Base-by-base conservation (phyloP, 2,888 invertebrate genomes). In the Caenorhabditis angaria region DNA sequence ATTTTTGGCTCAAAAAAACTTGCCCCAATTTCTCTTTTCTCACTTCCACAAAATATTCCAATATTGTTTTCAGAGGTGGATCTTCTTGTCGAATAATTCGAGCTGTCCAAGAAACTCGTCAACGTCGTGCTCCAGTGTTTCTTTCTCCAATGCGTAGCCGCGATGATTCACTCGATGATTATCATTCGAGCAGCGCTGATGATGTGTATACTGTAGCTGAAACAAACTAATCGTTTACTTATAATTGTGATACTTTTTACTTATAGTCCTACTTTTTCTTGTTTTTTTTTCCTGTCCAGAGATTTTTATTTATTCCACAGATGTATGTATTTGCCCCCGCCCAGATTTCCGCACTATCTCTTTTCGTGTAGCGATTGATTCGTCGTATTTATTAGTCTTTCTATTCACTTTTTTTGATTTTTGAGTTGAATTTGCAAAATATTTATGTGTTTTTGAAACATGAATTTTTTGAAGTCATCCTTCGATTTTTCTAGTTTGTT, bases 61-160 rank as follows among this genome's bases (percentile, higher is more conserved):
- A 14, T 61, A n/a, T 70, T 54, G 41, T 58, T 78, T 84, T 70
- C 77, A 86, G 86, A 3, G 86, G 86, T 32, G 86, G 86, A 8
- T 68, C 82, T 3, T 77, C 86, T 10, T 86, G 86, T 63, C 82
- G 84, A 47, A 85, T 86, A 64, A 85, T 86, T 85, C 77, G 86
- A 6, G 84, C 81, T n/a, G 77, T 76, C 10, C 48, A 53, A 3
- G 80, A 82, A 24, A 54, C 69, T 1, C 74, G 71, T 20, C 53
- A 70, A 60, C 72, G 72, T 22, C 73, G 74, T 25, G 64, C 67
- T 20, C 77, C 75, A 0, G 72, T 72, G 2, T 73, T 77, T 28
- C 55, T 78, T 25, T 79, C 80, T 1, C 74, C 78, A 32, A 75
- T 76, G 77, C 20, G 81, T 61, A 76, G 70, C 24, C 78, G 80